Percentiles rank a stretch among this genome's conserved stretches.
Evolutionary conservation across 2,888 invertebrate genomes (phyloP).

Genomic region (Diarsia mendica): DNA sequence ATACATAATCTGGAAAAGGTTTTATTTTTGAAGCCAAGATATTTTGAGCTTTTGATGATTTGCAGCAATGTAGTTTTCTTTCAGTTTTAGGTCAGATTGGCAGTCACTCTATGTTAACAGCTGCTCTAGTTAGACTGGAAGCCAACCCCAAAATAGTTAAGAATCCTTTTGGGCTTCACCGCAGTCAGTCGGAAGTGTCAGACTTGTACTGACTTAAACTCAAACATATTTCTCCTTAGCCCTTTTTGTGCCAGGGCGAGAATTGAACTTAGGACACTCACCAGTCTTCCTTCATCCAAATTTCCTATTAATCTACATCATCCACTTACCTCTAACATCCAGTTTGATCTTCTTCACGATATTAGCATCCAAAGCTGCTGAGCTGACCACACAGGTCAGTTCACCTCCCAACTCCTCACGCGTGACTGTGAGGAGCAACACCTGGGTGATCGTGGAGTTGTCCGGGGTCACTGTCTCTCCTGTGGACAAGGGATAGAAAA

Average conservation of each 20-base stretch:
- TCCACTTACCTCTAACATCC: constrained; percentile 93
- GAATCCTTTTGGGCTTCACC: too few species aligned
- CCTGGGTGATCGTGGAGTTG: constrained; percentile 80
- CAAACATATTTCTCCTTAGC: too few species aligned
- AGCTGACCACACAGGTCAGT: constrained; percentile 93
- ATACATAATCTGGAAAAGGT: neutral
- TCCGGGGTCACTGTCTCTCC: constrained; percentile 83
- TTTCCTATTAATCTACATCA: neutral
- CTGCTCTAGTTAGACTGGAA: too few species aligned
- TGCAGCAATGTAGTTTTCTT: too few species aligned
- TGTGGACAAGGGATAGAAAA: constrained; percentile 58
- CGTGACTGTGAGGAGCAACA: constrained; percentile 91
- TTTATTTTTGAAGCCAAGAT: neutral
- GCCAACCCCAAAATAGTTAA: too few species aligned
- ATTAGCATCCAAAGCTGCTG: constrained; percentile 92
- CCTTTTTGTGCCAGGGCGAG: too few species aligned
- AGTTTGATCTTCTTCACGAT: constrained; percentile 91
- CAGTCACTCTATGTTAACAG: too few species aligned
- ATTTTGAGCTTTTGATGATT: too few species aligned
- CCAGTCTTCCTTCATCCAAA: neutral
- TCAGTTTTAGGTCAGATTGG: too few species aligned
- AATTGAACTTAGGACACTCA: too few species aligned
- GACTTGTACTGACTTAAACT: too few species aligned
- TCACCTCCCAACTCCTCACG: constrained; percentile 93
- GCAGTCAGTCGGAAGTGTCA: too few species aligned